These are phyloP conservation scores for Rhinichthys osculus DNA, from an alignment of 2,797 vertebrate genomes.

Conservation along the genomic window DNA sequence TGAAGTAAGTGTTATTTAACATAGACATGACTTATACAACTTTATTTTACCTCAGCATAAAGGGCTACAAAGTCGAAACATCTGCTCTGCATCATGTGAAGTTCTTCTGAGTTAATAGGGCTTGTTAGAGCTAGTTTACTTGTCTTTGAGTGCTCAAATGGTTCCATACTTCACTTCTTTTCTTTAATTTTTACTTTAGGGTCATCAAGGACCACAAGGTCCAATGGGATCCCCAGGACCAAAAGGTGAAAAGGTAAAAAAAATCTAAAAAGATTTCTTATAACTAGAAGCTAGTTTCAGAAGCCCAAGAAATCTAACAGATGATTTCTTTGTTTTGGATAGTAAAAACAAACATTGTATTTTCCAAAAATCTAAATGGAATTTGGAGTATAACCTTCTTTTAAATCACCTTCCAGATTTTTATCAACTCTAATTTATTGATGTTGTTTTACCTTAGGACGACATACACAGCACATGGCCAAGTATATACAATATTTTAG, in stretches of 20 bases:
- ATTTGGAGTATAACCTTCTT: background rate
- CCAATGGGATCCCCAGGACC: constrained; percentile 86
- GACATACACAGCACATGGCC: background rate
- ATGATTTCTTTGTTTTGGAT: background rate
- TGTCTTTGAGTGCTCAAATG: background rate
- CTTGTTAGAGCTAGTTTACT: constrained; percentile 2
- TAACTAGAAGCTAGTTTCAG: background rate
- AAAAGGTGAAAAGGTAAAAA: constrained; percentile 90
- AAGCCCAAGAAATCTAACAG: background rate
- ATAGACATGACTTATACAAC: constrained; percentile 7
- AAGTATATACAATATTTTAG: background rate
- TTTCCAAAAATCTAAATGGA: background rate
- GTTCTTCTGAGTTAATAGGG: background rate
- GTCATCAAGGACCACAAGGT: constrained; percentile 86
- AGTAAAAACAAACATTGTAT: background rate
- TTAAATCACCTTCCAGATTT: background rate
- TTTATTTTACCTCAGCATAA: constrained; percentile 4
- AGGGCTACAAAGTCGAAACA: background rate
- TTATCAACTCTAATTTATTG: background rate
- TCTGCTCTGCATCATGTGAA: background rate
- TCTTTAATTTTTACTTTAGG: constrained; percentile 74
- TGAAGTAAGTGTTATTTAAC: constrained; percentile 75
- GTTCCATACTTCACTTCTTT: background rate
- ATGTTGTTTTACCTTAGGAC: background rate
- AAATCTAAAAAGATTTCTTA: background rate